Conservation (phyloP, 2,797 vertebrate species). For the Hozukius guyotensis region DNA sequence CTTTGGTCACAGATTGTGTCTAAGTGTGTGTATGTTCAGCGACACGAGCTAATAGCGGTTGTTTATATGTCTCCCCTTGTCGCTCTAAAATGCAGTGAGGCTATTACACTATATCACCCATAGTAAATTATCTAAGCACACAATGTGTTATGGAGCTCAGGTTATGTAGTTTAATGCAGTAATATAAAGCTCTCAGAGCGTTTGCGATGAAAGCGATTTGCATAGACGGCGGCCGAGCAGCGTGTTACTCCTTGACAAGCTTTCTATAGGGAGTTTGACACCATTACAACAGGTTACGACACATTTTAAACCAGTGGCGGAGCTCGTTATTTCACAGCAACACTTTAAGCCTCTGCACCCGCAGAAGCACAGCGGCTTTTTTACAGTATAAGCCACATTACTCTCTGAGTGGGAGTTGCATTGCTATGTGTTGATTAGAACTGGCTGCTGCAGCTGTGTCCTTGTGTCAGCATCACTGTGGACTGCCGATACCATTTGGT, state of each 20-base stretch:
- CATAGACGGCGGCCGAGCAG: neutral
- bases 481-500: conserved; percentile 43
- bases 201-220: conserved; percentile 27
- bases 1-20: conserved; percentile 11
- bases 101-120: conserved; percentile 16
- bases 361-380: conserved; percentile 26
- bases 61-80: conserved; percentile 9
- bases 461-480: conserved; percentile 51
- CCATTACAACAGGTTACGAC: conserved; percentile 52
- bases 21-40: neutral
- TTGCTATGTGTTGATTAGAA: conserved; percentile 78
- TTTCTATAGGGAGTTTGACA: conserved; percentile 47
- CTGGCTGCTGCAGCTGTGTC: conserved; percentile 77
- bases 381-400: conserved; percentile 60
- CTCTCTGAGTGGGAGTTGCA: conserved; percentile 55
- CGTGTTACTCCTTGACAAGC: conserved; percentile 14
- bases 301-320: conserved; percentile 35
- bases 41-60: neutral
- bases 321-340: conserved; percentile 49
- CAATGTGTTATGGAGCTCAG: neutral
- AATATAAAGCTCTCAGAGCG: neutral
- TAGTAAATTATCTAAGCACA: conserved; percentile 33
- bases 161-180: conserved; percentile 17
- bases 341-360: conserved; percentile 24
- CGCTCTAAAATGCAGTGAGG: conserved; percentile 16